Base-by-base conservation (phyloP, 2,113 vertebrate species). In the Alosa alosa region DNA sequence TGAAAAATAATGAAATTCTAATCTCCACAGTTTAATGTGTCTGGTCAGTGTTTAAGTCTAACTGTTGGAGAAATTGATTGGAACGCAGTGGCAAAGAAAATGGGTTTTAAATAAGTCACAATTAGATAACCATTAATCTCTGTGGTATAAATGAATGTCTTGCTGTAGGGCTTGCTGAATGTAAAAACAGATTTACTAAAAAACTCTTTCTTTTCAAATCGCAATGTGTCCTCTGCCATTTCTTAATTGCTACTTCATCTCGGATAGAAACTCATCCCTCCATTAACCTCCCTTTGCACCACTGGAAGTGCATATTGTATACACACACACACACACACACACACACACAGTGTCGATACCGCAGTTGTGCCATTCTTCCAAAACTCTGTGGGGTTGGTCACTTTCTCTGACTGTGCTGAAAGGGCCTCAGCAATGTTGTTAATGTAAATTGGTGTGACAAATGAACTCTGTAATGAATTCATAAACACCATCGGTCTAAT, bases 91-190 rank as follows among this genome's bases (percentile, higher is more conserved):
- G 88, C 92, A 95, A 95, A 93, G 94, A 94, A 95, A 96, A 96
- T 96, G 94, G 94, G 95, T 95, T 95, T 95, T 95, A 96, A 96
- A 96, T 96, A 95, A 95, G 95, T 96, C 94, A 96, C 95, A 96
- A 96, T 95, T 96, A 95, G 95, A 96, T 95, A 93, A 95, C 94
- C 94, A 96, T 96, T 95, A 95, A 96, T 96, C 95, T 95, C 94
- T 92, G 93, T 92, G 92, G 94, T 95, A 94, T 93, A 95, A 96
- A 95, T 95, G 95, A 94, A 95, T 96, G 94, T 95, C 93, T 96
- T 88, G 95, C 95, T 96, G 93, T 95, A 95, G 95, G 95, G 95
- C 95, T 94, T 95, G 94, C 93, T 95, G 95, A 94, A 95, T 95
- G 93, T 95, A 94, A 95, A 95, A 95, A 95, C 95, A 95, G 95